A percentile compares a stretch with the other conserved stretches of the same genome.
Evolutionary conservation across 2,113 vertebrate genomes (phyloP).

Genomic region (Nicator chloris): DNA sequence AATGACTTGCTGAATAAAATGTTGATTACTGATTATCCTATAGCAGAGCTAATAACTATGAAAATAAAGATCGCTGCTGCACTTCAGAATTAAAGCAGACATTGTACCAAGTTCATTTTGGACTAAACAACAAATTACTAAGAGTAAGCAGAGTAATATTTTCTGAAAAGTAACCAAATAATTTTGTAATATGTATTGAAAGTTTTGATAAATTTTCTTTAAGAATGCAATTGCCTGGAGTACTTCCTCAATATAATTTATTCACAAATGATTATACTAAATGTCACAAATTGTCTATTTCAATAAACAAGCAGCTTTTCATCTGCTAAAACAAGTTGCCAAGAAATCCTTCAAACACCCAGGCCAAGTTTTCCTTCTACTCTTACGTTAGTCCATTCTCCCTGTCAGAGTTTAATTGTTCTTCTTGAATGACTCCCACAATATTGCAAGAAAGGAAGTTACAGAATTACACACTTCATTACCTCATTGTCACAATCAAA

Average conservation of each 20-base stretch:
- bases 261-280: not conserved
- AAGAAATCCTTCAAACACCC: not conserved
- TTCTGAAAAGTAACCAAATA: not conserved
- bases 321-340: not conserved
- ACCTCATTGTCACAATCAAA: constrained; percentile 96
- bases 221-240: not conserved
- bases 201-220: not conserved
- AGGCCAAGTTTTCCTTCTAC: not conserved
- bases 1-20: constrained; percentile 37
- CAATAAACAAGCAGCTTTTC: not conserved
- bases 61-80: not conserved
- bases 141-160: not conserved
- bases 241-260: not conserved
- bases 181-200: not conserved
- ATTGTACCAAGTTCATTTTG: not conserved
- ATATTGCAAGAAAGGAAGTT: not conserved
- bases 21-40: not conserved
- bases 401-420: not conserved
- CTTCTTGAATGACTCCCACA: not conserved
- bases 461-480: constrained; percentile 42
- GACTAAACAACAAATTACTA: not conserved
- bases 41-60: not conserved
- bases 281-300: not conserved
- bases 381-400: not conserved
- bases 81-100: not conserved